phyloP scores from a whole-genome alignment of 2,113 vertebrate species.

The Papio anubis region DNA sequence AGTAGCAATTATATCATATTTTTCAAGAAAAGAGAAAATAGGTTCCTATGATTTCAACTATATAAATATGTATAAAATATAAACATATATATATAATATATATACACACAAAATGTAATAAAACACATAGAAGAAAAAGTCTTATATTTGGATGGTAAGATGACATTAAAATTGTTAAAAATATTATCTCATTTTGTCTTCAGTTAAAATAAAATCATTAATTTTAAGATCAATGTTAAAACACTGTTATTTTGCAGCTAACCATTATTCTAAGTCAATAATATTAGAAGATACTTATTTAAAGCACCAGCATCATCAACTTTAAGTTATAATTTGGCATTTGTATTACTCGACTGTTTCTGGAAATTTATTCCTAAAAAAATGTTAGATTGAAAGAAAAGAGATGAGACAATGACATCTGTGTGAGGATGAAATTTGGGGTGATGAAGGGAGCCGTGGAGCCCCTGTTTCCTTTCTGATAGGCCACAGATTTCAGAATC shows the following conservation, averaged over 20 bases:
- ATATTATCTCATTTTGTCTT: background rate
- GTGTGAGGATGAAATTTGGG: background rate
- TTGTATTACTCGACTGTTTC: background rate
- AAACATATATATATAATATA: background rate
- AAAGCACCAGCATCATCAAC: background rate
- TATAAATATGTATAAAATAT: background rate
- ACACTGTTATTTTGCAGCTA: background rate
- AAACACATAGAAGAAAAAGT: background rate
- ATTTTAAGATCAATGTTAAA: background rate
- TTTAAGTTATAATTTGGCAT: background rate
- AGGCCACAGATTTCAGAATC: background rate
- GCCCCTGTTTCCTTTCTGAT: background rate
- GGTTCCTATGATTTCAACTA: background rate
- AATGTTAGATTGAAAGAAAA: background rate
- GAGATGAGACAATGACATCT: background rate
- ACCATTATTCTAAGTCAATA: background rate
- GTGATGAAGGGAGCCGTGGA: background rate
- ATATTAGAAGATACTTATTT: background rate
- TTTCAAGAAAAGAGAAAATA: background rate
- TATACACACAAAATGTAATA: background rate
- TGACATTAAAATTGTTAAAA: background rate
- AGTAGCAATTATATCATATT: background rate
- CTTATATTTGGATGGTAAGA: background rate
- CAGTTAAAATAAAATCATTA: background rate
- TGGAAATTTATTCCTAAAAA: background rate